Conservation (phyloP, 2,888 invertebrate species). For the Loripinus fragilis region DNA sequence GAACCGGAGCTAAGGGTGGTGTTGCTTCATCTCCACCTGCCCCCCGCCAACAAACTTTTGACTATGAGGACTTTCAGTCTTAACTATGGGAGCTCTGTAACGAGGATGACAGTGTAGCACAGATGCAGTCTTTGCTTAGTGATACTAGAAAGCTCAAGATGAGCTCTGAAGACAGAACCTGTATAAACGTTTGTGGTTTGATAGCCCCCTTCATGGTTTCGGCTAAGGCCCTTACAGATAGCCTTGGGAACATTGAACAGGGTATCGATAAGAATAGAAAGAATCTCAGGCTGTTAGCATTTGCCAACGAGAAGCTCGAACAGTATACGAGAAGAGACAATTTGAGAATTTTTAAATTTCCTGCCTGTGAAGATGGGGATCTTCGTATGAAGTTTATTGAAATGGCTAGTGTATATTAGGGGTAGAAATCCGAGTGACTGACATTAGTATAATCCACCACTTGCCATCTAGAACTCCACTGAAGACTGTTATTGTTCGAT, state of each 20-base stretch:
- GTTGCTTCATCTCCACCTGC: too few relatives aligned
- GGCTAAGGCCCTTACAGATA: not conserved
- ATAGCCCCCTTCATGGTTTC: not conserved
- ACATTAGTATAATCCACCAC: not conserved
- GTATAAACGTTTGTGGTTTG: not conserved
- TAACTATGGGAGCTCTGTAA: too few relatives aligned
- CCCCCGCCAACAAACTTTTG: too few relatives aligned
- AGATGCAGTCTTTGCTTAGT: not conserved
- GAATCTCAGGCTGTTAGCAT: not conserved
- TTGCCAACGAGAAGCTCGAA: too few relatives aligned
- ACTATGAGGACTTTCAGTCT: too few relatives aligned
- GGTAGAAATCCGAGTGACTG: not conserved
- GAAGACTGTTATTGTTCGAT: too few relatives aligned
- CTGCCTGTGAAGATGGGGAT: not conserved
- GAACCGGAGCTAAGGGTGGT: too few relatives aligned
- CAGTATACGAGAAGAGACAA: too few relatives aligned
- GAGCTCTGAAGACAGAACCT: not conserved
- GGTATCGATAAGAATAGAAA: not conserved
- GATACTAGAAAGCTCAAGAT: slow-evolving; percentile 1
- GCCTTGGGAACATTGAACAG: not conserved
- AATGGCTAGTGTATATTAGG: not conserved
- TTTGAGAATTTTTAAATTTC: not conserved
- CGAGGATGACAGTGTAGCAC: too few relatives aligned
- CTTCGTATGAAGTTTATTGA: not conserved
- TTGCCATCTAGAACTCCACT: too few relatives aligned